Evolutionary conservation across 2,888 invertebrate genomes (phyloP), one percentile per base, ranked within the genome.

Genomic region (Drosophila setosimentum): DNA sequence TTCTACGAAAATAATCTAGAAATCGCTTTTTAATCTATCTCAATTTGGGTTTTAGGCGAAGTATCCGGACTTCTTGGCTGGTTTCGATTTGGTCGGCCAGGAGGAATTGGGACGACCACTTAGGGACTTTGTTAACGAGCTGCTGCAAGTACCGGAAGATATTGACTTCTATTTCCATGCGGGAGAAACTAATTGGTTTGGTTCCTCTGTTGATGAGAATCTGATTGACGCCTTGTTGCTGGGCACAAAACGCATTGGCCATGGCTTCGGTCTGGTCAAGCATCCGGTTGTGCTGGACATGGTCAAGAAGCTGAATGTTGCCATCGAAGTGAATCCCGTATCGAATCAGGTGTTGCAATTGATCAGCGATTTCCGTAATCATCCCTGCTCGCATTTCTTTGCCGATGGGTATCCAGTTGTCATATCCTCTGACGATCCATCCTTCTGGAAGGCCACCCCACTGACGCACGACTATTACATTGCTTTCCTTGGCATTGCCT

Each of bases 31-130:
- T 0, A 16, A 11, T 6, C 5, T 11, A 2, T 30, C 0, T 5
- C 3, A 5, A 2, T 11, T 10, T 2, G 2, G 8, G 40, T 91
- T 95, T 24, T 94, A 95, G 91, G 84, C 83, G 1, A 90, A 93
- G 11, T 95, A 95, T 91, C 96, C 96, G 0, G 94, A 95, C 18
- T 94, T 95, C 69, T 94, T 97, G 45, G 96, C 95, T 30, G 97
- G 97, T 8, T 97, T 97, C 78, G 97, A 97, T 93, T 94, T 97
- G 68, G 96, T 97, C 0, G 97, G 97, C 0, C 96, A 96, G 86
- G 97, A 97, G 91, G 97, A 97, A 84, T 90, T 93, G 54, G 96
- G 97, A 0, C 92, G 93, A 40, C 95, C 96, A 0, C 91, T 97
- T 0, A 91, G 94, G 42, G 94, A 95, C 21, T 96, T 95, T 72